Conservation (phyloP, 2,888 invertebrate genomes). For the Portevinia maculata region DNA sequence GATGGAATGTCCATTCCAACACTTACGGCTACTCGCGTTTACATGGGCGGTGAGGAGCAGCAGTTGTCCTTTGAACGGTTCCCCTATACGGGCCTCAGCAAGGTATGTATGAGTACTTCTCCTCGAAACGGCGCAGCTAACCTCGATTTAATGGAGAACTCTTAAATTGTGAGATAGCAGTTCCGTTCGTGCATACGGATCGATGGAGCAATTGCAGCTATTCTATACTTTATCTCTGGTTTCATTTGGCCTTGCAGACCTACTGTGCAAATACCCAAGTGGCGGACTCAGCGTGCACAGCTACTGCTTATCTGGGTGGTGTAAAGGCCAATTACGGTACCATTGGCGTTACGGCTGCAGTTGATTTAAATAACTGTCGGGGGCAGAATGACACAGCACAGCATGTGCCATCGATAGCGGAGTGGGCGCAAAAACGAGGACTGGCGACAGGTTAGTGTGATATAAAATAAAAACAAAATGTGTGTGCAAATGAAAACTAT, state of each 20-base stretch:
- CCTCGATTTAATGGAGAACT: constrained; percentile 54
- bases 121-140: constrained; percentile 41
- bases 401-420: constrained; percentile 87
- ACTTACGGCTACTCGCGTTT: constrained; percentile 90
- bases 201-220: constrained; percentile 20
- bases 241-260: constrained; percentile 84
- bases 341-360: constrained; percentile 88
- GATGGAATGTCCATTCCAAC: constrained; percentile 96
- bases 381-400: constrained; percentile 85
- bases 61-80: constrained; percentile 90
- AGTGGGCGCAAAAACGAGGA: constrained; percentile 88
- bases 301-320: constrained; percentile 91
- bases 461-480: background rate
- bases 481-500: constrained; percentile 13
- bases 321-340: constrained; percentile 91
- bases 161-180: constrained; percentile 43
- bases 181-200: background rate
- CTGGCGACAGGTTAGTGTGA: constrained; percentile 84
- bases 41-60: constrained; percentile 90
- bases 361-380: constrained; percentile 86
- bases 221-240: constrained; percentile 34
- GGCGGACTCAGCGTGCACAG: constrained; percentile 93
- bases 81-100: constrained; percentile 89
- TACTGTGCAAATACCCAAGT: constrained; percentile 91
- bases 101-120: constrained; percentile 84